Conservation (phyloP, 2,113 vertebrate species). For the Verasper variegatus region DNA sequence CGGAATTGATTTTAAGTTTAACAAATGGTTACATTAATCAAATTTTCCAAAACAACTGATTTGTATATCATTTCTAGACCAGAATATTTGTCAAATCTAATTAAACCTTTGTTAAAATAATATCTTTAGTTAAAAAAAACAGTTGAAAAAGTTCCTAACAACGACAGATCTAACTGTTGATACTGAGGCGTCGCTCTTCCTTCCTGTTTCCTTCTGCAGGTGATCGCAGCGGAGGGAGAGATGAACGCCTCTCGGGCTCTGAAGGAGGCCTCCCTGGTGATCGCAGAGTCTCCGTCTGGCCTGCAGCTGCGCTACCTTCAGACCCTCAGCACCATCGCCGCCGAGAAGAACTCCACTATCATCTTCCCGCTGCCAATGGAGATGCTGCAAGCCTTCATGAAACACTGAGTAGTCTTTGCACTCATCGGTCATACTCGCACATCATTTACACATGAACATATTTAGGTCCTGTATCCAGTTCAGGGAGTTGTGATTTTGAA, state of each 20-base stretch:
- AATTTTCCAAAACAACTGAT: no score
- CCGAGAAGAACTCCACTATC: slow-evolving; percentile 94
- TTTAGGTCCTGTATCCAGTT: background rate
- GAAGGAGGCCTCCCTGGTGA: slow-evolving; percentile 92
- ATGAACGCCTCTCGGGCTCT: slow-evolving; percentile 91
- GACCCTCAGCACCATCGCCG: slow-evolving; percentile 91
- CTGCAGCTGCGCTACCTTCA: slow-evolving; percentile 95
- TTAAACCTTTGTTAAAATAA: no score
- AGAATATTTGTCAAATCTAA: no score
- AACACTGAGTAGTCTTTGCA: slow-evolving; percentile 44
- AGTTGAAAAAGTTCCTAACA: no score
- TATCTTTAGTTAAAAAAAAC: no score
- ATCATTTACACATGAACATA: background rate
- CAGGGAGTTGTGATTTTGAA: background rate
- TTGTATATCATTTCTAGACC: no score
- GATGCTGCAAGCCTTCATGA: slow-evolving; percentile 83
- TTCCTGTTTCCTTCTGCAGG: slow-evolving; percentile 71
- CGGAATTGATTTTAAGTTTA: no score
- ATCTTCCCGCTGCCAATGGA: slow-evolving; percentile 94
- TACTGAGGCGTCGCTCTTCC: background rate
- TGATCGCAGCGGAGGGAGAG: slow-evolving; percentile 92
- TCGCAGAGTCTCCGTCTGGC: slow-evolving; percentile 89
- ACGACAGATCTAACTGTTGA: no score
- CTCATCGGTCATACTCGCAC: background rate
- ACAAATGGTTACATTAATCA: no score